Evolutionary conservation across 2,113 vertebrate species (phyloP).

Genomic region (Drymodes brunneopygia): DNA sequence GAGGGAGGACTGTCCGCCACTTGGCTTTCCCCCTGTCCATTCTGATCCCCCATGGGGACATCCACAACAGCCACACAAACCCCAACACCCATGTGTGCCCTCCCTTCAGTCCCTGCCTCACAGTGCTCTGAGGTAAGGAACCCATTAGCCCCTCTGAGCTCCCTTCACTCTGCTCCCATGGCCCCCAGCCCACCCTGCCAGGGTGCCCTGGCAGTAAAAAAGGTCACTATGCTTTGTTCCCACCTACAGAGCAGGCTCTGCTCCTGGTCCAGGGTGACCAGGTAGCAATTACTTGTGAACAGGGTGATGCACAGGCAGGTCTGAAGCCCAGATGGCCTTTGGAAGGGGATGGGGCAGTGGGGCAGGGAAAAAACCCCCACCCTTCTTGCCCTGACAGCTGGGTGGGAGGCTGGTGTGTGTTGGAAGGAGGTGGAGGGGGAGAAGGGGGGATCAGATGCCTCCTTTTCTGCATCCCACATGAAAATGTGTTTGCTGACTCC

Average conservation of each 20-base stretch:
- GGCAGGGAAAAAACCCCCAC: background rate
- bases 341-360: background rate
- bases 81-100: background rate
- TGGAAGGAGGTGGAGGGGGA: background rate
- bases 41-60: background rate
- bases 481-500: background rate
- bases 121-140: background rate
- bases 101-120: background rate
- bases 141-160: accelerated
- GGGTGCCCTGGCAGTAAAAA: background rate
- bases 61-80: accelerated
- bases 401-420: background rate
- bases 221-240: background rate
- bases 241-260: background rate
- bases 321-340: background rate
- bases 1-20: background rate
- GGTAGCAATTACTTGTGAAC: background rate
- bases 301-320: background rate
- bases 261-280: background rate
- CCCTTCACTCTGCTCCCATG: background rate
- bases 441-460: background rate
- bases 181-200: background rate
- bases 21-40: accelerated
- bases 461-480: background rate
- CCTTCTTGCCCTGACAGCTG: background rate